Evolutionary conservation across 2,797 vertebrate genomes (phyloP), one percentile per base, ranked within the genome.

Genomic region (Glyptemys insculpta): DNA sequence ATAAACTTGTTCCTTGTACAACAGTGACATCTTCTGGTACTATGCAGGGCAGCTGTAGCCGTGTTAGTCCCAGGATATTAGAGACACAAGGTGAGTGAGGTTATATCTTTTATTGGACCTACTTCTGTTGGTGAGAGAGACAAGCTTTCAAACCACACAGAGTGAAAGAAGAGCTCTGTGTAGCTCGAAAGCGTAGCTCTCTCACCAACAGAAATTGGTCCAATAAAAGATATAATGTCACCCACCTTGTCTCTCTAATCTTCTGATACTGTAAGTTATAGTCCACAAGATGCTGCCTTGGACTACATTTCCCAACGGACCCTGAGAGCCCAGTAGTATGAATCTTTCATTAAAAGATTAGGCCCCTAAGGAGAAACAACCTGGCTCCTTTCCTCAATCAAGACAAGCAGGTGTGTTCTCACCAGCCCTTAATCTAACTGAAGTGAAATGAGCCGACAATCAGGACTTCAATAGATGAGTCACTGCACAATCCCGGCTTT

Each of bases 241-340:
- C 62, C 34, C 18, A n/a, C 34, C 16, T n/a, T 9, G 62, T 19
- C 34, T 65, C 34, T 10, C 34, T 15, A 19, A 19, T 65, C 34
- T 65, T 65, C 62, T 65, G 62, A n/a, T n/a, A 8, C 16, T 65
- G 16, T 65, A n/a, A n/a, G 8, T n/a, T 0, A 4, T 0, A 21
- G 62, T 6, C 37, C n/a, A 29, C 44, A 59, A 88, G 74, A n/a
- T 44, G 37, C 44, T 79, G 76, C 37, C 29, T 0, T 0, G 5
- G 8, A 57, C 31, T 29, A 2, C 0, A 0, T 4, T 25, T 57
- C 9, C 80, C 18, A 37, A 21, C 10, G 5, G n/a, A 68, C 9
- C 9, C 65, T 11, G n/a, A 68, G 8, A 37, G 9, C 81, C 27
- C 88, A 18, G 57, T 52, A 21, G 81, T 85, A 52, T 0, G 0